A percentile compares a stretch with the other conserved stretches of the same genome.
Evolutionary conservation across 2,888 invertebrate species (phyloP).

Genomic region (Eilema depressum): DNA sequence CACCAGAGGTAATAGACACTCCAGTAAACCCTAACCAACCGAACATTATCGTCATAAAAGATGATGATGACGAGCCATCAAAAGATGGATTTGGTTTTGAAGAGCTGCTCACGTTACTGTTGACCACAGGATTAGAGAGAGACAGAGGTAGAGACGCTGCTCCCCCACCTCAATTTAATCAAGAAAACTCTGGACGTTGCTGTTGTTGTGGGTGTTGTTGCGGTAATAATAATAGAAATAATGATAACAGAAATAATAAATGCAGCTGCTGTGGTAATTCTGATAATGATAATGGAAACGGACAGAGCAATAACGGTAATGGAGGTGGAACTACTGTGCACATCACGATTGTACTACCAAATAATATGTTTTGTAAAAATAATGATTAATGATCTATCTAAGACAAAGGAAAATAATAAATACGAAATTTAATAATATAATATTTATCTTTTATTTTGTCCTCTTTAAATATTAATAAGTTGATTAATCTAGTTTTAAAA

Average conservation of each 20-base stretch:
- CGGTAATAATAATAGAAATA: constrained; percentile 18
- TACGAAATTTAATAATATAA: background rate
- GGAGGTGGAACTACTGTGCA: constrained; percentile 16
- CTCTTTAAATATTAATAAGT: constrained; percentile 2
- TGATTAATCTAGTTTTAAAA: background rate
- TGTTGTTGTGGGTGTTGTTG: constrained; percentile 14
- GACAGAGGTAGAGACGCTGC: constrained; percentile 14
- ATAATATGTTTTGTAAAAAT: background rate
- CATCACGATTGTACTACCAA: constrained; percentile 42
- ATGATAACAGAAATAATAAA: constrained; percentile 1
- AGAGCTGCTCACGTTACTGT: constrained; percentile 27
- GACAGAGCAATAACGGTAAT: background rate
- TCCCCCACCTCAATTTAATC: background rate
- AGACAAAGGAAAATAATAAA: background rate
- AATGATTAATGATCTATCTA: background rate
- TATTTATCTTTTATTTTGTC: background rate
- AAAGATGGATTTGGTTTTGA: constrained; percentile 12
- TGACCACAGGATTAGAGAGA: constrained; percentile 12
- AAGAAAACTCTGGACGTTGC: background rate
- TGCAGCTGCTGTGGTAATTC: constrained; percentile 5
- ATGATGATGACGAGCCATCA: constrained; percentile 10
- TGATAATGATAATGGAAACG: constrained; percentile 6
- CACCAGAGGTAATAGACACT: background rate
- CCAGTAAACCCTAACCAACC: constrained; percentile 27
- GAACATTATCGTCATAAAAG: constrained; percentile 39